Conservation (phyloP, 2,888 invertebrate species). For the Tanypteryx hageni region DNA sequence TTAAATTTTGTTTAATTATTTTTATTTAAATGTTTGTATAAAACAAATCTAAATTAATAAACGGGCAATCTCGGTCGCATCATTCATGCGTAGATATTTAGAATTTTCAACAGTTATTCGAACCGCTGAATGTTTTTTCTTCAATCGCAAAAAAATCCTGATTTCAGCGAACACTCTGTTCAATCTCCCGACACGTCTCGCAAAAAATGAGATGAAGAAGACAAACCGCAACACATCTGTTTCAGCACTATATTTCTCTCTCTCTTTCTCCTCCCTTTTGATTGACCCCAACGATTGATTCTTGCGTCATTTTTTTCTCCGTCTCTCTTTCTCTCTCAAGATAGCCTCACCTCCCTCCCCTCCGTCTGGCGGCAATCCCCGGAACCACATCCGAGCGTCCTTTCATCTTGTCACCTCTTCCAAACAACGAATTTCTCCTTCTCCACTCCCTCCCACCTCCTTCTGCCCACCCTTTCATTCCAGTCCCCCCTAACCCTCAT, state of each 20-base stretch:
- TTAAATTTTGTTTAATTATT: too few species aligned
- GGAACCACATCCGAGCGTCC: conserved; percentile 11
- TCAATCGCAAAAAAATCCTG: too few species aligned
- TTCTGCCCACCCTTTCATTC: background rate
- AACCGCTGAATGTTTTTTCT: too few species aligned
- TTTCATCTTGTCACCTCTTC: conserved; percentile 27
- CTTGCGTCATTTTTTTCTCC: background rate
- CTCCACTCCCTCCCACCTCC: too few species aligned
- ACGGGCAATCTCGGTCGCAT: too few species aligned
- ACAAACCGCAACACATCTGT: conserved; percentile 49
- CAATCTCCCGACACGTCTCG: background rate
- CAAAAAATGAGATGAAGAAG: conserved; percentile 7
- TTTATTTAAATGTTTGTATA: too few species aligned
- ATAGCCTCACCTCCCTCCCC: background rate
- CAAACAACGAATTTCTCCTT: background rate
- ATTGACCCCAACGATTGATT: conserved; percentile 60
- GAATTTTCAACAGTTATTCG: too few species aligned
- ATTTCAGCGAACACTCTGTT: background rate
- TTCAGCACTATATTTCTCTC: background rate
- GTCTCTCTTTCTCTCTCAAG: background rate
- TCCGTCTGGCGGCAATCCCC: background rate
- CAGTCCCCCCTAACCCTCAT: background rate
- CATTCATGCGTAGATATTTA: too few species aligned
- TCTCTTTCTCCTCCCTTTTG: conserved; percentile 11
- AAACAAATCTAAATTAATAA: too few species aligned